phyloP scores from a whole-genome alignment of 2,888 invertebrate genomes.

The Elysia crispata region DNA sequence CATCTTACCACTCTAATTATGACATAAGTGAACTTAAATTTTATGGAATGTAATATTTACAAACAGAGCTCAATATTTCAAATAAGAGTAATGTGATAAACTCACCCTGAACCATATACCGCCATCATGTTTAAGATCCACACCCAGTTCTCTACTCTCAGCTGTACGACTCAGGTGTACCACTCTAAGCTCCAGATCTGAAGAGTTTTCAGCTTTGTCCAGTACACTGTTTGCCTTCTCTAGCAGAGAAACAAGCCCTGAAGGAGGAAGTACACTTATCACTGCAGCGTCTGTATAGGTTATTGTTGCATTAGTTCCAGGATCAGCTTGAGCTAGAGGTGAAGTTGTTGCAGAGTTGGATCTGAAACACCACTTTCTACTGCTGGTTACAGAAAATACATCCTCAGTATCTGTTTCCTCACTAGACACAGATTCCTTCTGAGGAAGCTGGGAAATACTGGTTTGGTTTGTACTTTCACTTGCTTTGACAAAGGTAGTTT shows the following conservation, averaged over 20 bases:
- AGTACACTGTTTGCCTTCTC: slow-evolving; percentile 30
- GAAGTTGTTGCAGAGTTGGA: slow-evolving; percentile 10
- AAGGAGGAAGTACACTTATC: neutral
- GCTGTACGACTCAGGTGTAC: slow-evolving; percentile 17
- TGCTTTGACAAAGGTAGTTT: no score
- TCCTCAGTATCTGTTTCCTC: no score
- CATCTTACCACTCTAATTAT: no score
- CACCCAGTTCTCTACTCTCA: neutral
- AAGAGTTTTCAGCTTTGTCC: slow-evolving; percentile 9
- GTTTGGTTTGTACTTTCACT: no score
- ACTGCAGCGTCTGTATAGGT: neutral
- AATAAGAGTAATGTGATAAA: neutral
- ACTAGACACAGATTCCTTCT: no score
- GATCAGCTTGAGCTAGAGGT: slow-evolving; percentile 34
- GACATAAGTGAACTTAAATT: no score
- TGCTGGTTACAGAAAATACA: slow-evolving; percentile 17
- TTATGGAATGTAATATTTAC: no score
- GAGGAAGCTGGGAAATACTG: no score
- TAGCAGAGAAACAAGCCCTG: neutral
- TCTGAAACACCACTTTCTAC: slow-evolving; percentile 47
- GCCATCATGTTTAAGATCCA: slow-evolving; percentile 24
- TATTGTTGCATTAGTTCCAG: neutral
- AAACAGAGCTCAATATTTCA: no score
- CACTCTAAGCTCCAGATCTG: slow-evolving; percentile 2
- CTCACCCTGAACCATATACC: slow-evolving; percentile 27